phyloP scores from a whole-genome alignment of 2,113 vertebrate genomes.

The Stigmatopora argus region DNA sequence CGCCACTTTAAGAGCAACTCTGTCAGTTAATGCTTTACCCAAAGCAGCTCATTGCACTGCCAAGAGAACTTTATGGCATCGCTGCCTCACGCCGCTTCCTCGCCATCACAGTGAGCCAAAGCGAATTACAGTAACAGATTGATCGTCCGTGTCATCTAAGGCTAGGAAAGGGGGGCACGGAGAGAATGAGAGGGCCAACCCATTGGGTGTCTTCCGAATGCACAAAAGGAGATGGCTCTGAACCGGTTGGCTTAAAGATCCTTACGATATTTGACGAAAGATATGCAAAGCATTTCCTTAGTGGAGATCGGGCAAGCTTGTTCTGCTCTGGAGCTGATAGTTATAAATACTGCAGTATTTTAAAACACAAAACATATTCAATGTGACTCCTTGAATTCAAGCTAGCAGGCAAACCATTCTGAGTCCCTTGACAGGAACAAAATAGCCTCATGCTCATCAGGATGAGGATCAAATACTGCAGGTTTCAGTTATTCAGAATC shows the following conservation, averaged over 20 bases:
- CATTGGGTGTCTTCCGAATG: constrained; percentile 55
- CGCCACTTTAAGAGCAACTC: constrained; percentile 50
- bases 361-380: background rate
- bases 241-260: background rate
- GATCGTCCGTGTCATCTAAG: constrained; percentile 65
- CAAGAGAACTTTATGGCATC: constrained; percentile 54
- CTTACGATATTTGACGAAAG: background rate
- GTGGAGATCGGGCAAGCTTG: background rate
- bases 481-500: background rate
- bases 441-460: background rate
- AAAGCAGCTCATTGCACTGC: constrained; percentile 53
- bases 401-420: background rate
- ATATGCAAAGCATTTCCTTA: background rate
- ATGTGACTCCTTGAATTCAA: background rate
- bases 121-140: constrained; percentile 72
- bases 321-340: background rate
- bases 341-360: background rate
- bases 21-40: constrained; percentile 36
- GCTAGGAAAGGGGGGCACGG: constrained; percentile 34
- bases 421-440: background rate
- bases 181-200: constrained; percentile 53
- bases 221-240: constrained; percentile 52
- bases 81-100: constrained; percentile 57
- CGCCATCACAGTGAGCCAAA: constrained; percentile 59
- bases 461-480: background rate